Percentiles rank a stretch among this genome's conserved stretches.
Conservation (phyloP, 2,113 vertebrate species). For the Mus spicilegus region DNA sequence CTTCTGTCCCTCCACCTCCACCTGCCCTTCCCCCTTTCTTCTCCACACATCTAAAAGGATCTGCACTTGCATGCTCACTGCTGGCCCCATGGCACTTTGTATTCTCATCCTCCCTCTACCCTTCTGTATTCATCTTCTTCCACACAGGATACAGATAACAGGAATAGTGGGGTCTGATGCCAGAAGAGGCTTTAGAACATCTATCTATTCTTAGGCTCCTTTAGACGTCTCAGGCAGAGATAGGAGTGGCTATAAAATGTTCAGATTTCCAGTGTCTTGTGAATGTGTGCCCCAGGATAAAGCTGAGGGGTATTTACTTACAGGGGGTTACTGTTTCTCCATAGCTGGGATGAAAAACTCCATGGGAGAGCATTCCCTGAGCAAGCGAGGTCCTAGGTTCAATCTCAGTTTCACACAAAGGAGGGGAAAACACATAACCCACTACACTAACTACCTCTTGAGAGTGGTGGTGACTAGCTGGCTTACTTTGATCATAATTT, state of each 20-base stretch:
- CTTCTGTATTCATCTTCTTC: neutral
- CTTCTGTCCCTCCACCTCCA: neutral
- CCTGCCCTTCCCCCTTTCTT: neutral
- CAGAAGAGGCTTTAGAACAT: neutral
- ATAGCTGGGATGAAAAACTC: neutral
- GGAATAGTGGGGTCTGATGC: neutral
- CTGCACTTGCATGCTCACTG: neutral
- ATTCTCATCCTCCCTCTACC: neutral
- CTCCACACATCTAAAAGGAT: neutral
- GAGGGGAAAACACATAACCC: neutral
- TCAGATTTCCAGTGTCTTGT: neutral
- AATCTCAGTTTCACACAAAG: neutral
- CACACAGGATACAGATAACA: neutral
- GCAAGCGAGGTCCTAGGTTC: too few species aligned
- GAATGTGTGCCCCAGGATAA: neutral
- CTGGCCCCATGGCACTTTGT: neutral
- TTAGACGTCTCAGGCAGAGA: neutral
- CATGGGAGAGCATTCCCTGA: neutral
- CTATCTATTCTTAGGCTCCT: neutral
- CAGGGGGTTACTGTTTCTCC: neutral
- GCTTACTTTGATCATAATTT: neutral
- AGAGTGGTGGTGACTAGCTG: neutral
- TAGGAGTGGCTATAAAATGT: neutral
- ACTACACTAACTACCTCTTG: neutral
- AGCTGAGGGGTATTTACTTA: neutral